These are phyloP conservation scores for Meloidogyne chitwoodi DNA, from an alignment of 1,140 invertebrate genomes.

Conservation along the genomic window DNA sequence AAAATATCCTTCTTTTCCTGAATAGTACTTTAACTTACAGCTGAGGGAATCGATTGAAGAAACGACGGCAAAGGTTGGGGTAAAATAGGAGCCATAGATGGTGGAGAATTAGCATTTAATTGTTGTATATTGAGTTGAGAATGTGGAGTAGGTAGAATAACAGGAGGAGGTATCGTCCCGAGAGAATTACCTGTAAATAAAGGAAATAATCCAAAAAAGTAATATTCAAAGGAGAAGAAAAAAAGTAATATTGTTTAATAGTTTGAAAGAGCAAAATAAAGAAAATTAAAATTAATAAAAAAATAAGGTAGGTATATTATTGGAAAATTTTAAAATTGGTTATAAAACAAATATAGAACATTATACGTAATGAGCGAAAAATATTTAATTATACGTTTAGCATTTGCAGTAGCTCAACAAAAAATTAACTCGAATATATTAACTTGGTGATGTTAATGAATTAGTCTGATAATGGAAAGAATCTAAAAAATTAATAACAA, in stretches of 20 bases:
- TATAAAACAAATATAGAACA: not conserved
- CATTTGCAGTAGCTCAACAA: too few species aligned
- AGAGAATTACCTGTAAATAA: not conserved
- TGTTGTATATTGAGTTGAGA: not conserved
- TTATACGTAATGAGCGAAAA: not conserved
- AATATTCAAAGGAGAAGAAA: not conserved
- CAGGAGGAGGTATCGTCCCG: not conserved
- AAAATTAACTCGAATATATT: too few species aligned
- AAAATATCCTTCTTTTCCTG: not conserved
- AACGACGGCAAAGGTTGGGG: not conserved
- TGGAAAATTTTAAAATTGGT: not conserved
- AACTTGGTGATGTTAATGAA: not conserved
- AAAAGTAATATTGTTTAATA: not conserved
- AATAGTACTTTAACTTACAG: not conserved
- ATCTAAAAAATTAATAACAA: not conserved
- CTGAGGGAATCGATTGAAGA: not conserved
- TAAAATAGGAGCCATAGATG: not conserved
- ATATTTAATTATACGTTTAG: not conserved
- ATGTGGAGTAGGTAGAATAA: not conserved
- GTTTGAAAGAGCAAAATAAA: not conserved
- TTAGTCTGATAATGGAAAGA: not conserved
- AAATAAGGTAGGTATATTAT: not conserved
- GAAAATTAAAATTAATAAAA: not conserved
- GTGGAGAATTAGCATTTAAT: not conserved
- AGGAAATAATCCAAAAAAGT: not conserved